Evolutionary conservation across 2,888 invertebrate genomes (phyloP).

Genomic region (Macrosoma leucophasiata): DNA sequence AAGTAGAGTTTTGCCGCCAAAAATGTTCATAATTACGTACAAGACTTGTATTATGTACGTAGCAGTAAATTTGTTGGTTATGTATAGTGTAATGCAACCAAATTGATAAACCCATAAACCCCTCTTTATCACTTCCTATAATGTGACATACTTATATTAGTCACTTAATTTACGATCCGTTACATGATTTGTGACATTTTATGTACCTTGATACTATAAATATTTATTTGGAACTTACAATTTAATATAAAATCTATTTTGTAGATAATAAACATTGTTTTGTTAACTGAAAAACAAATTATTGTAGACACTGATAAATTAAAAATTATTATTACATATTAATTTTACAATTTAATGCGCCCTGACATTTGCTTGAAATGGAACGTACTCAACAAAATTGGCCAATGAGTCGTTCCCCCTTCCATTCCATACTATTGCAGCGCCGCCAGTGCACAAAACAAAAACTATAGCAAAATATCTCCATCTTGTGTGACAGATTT

Average conservation of each 20-base stretch:
- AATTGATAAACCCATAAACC: slow-evolving; percentile 24
- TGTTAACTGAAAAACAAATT: too few species aligned
- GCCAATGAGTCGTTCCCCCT: slow-evolving; percentile 52
- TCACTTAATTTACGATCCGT: slow-evolving; percentile 43
- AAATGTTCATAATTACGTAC: slow-evolving; percentile 24
- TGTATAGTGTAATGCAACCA: slow-evolving; percentile 30
- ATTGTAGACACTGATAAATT: too few species aligned
- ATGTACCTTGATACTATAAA: neutral
- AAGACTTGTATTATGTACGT: slow-evolving; percentile 23
- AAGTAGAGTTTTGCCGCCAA: slow-evolving; percentile 45
- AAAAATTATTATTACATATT: too few species aligned
- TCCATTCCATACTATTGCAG: slow-evolving; percentile 47
- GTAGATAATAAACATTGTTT: too few species aligned
- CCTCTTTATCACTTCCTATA: neutral
- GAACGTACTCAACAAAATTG: slow-evolving; percentile 37
- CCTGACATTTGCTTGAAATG: slow-evolving; percentile 35
- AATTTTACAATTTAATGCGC: too few species aligned
- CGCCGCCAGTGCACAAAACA: slow-evolving; percentile 65
- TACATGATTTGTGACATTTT: slow-evolving; percentile 18
- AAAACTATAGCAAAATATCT: slow-evolving; percentile 76
- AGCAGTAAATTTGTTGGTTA: slow-evolving; percentile 40
- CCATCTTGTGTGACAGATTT: slow-evolving; percentile 80
- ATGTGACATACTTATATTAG: slow-evolving; percentile 33
- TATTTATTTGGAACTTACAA: neutral
- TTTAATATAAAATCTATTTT: too few species aligned